Evolutionary conservation across 2,888 invertebrate species (phyloP), one percentile per base, ranked within the genome.

Genomic region (Archips xylosteana): DNA sequence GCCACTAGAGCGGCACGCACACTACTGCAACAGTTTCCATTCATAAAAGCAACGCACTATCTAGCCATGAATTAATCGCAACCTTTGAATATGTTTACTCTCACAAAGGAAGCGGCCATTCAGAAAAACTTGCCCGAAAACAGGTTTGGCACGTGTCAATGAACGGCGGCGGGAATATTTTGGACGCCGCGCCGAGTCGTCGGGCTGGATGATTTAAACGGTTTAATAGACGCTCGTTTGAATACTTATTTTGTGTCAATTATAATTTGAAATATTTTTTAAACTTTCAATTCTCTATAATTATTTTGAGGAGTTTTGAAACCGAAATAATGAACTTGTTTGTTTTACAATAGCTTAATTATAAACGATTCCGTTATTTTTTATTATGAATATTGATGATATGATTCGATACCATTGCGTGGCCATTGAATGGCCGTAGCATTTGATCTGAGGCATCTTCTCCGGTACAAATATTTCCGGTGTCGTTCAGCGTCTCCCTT

Each of bases 11-110:
- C 79, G 77, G 77, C 79, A 89, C 92, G 75, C 91, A 92, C 90
- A 90, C 92, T 76, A 76, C 76, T 79, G 83, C 85, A 86, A 72
- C 78, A 79, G 78, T 85, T 87, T 91, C 92, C 94, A 94, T 94
- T 94, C 94, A 94, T 94, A 94, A 94, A 92, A 91, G 85, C 91
- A 87, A 88, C 88, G 88, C 86, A 92, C 92, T 91, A 93, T 90
- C 91, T 88, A 92, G 89, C 93, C 87, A 93, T 94, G 94, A 94
- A 94, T 94, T 94, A 94, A 94, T 94, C 92, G 94, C 94, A 92
- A 94, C 93, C 92, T 94, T 94, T 92, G 92, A 94, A 94, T 94
- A 92, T 92, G 92, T 93, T 92, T 92, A 92, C 92, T 89, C 92
- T 91, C 81, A 92, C 92, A 92, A 92, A 93, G 92, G 94, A 93